Conservation (phyloP, 2,113 vertebrate species). For the Notarius lentiginosus region DNA sequence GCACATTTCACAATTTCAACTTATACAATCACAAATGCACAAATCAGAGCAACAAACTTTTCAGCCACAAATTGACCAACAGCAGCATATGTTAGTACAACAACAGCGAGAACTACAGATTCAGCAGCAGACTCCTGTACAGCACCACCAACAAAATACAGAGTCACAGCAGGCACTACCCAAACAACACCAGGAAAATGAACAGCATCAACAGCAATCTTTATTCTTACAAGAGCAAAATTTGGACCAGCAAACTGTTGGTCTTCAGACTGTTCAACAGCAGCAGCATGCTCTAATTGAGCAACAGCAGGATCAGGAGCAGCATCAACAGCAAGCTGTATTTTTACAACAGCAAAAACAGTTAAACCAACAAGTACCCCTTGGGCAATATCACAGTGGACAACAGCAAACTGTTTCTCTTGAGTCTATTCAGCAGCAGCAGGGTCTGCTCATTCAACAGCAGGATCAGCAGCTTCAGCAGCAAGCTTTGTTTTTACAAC, state of each 20-base stretch:
- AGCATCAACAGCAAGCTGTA: conserved; percentile 55
- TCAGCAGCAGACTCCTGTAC: conserved; percentile 47
- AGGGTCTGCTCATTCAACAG: conserved; percentile 59
- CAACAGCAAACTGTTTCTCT: conserved; percentile 30
- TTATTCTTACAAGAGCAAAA: conserved; percentile 52
- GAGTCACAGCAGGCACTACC: conserved; percentile 59
- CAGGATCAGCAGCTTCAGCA: conserved; percentile 63
- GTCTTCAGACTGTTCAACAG: conserved; percentile 28
- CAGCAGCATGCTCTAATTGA: conserved; percentile 58
- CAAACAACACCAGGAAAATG: conserved; percentile 57
- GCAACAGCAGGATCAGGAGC: conserved; percentile 54
- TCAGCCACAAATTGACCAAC: conserved; percentile 54
- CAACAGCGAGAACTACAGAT: conserved; percentile 62
- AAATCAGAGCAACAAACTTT: conserved; percentile 55
- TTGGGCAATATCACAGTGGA: conserved; percentile 39
- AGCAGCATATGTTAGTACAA: conserved; percentile 60
- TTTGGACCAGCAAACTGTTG: conserved; percentile 25
- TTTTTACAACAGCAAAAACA: conserved; percentile 50
- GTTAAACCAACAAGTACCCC: conserved; percentile 36
- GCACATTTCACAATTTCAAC: not conserved
- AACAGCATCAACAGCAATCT: conserved; percentile 59
- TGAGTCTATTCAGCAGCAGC: conserved; percentile 49
- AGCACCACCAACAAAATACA: conserved; percentile 55
- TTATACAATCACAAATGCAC: conserved; percentile 32
- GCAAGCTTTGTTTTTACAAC: conserved; percentile 58